These are phyloP conservation scores for Chelon labrosus DNA, from an alignment of 2,797 vertebrate genomes.

Conservation along the genomic window DNA sequence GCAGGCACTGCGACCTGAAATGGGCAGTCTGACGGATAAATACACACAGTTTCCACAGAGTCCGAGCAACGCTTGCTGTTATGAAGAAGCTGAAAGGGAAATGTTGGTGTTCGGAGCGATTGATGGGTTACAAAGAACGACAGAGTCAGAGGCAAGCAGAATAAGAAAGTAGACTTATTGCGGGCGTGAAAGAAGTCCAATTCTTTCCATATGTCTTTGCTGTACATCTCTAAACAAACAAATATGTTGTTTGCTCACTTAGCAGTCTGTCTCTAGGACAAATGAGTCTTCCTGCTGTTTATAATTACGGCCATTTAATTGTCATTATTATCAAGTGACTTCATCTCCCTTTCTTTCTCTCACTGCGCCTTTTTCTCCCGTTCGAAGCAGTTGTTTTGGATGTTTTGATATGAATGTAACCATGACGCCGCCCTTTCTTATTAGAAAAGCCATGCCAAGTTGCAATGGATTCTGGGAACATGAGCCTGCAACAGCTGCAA, in stretches of 20 bases:
- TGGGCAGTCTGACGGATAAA: conserved; percentile 39
- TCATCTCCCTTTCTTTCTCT: conserved; percentile 56
- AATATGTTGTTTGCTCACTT: conserved; percentile 68
- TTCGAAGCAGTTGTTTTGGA: conserved; percentile 67
- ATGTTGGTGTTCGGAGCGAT: conserved; percentile 35
- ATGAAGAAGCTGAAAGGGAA: conserved; percentile 54
- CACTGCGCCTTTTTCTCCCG: conserved; percentile 29
- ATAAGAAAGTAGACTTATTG: conserved; percentile 53
- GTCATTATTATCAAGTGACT: conserved; percentile 69
- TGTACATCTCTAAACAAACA: conserved; percentile 67
- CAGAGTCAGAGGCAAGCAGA: conserved; percentile 46
- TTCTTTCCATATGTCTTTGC: conserved; percentile 63
- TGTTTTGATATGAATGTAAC: conserved; percentile 81
- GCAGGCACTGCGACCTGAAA: conserved; percentile 47
- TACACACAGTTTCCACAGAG: conserved; percentile 58
- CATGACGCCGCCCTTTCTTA: conserved; percentile 78
- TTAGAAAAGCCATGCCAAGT: conserved; percentile 70
- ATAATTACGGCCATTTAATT: conserved; percentile 68
- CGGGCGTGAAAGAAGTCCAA: conserved; percentile 37
- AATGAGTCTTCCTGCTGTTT: conserved; percentile 59
- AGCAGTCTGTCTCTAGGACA: conserved; percentile 59
- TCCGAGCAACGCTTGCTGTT: conserved; percentile 45
- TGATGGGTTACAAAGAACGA: conserved; percentile 61
- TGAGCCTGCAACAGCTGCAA: conserved; percentile 80
- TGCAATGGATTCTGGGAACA: conserved; percentile 79